Base-by-base conservation (phyloP, 1,140 invertebrate species). In the Hermetia illucens region DNA sequence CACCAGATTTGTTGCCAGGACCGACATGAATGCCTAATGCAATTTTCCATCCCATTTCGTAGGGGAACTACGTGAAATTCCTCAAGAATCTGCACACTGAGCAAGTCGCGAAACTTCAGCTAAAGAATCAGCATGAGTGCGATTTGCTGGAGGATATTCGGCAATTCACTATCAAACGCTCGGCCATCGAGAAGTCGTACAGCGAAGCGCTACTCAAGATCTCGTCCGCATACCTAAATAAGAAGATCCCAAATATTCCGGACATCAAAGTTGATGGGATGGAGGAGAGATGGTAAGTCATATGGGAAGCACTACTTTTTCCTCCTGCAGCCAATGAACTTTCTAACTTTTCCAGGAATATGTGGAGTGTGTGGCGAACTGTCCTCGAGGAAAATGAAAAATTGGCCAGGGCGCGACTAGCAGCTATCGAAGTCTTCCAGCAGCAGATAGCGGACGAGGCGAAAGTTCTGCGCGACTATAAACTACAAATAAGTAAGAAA, bases 321-420 rank as follows among this genome's bases (percentile, higher is more conserved):
- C 4, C 32, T 34, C 16, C 24, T 30, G 8, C 24, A 25, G 24
- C 24, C n/a, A 8, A 25, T n/a, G n/a, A n/a, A n/a, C n/a, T n/a
- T n/a, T n/a, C n/a, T n/a, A n/a, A n/a, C 15, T 1, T 5, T 31
- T 0, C 10, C 50, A 95, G 90, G 82, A 94, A 94, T 51, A 90
- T 94, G 73, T 91, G 88, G 80, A 89, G 83, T 47, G 88, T 95
- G 12, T 96, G 92, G 92, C 72, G 86, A 44, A 87, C 84, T 0
- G 83, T 96, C 0, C 64, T 96, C 43, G 90, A 95, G 58, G 91
- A 96, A 62, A 92, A 92, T 53, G 91, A 96, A 53, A 91, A 91
- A 54, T 63, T 94, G 46, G 88, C 88, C 1, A 77, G 88, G 44
- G 86, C 88, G 4, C 70, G 89, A 21, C 64, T 95, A 16, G 86